Conservation (phyloP, 2,888 invertebrate species). For the Eilema griseolum region DNA sequence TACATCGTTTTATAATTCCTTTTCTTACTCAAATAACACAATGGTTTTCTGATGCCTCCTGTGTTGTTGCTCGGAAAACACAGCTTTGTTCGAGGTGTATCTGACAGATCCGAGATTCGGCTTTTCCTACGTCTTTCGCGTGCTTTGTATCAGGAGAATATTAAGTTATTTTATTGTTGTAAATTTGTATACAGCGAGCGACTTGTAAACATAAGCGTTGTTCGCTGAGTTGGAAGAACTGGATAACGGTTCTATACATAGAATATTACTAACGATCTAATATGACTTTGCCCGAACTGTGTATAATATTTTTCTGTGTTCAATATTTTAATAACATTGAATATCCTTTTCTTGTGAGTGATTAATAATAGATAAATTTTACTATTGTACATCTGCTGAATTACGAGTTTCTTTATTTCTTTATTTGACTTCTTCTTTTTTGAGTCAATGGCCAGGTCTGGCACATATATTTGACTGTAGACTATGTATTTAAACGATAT, state of each 20-base stretch:
- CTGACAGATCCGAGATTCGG: conserved; percentile 35
- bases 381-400: no score
- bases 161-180: conserved; percentile 11
- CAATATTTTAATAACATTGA: no score
- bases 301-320: background rate
- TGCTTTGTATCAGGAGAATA: conserved; percentile 11
- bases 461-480: no score
- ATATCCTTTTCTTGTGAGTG: no score
- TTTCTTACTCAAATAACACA: conserved; percentile 19
- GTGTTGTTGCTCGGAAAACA: conserved; percentile 36
- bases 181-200: background rate
- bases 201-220: background rate
- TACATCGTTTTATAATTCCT: conserved; percentile 2
- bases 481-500: no score
- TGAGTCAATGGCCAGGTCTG: no score
- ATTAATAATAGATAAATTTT: background rate
- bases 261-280: background rate
- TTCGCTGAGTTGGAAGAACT: background rate
- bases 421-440: background rate
- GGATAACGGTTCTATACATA: conserved; percentile 1
- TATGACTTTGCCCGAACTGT: background rate
- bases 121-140: conserved; percentile 11
- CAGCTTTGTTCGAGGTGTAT: conserved; percentile 34
- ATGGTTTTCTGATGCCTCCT: conserved; percentile 7
- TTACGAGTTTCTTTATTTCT: no score